Conservation (phyloP, 1,140 invertebrate genomes). For the Wasmannia auropunctata region DNA sequence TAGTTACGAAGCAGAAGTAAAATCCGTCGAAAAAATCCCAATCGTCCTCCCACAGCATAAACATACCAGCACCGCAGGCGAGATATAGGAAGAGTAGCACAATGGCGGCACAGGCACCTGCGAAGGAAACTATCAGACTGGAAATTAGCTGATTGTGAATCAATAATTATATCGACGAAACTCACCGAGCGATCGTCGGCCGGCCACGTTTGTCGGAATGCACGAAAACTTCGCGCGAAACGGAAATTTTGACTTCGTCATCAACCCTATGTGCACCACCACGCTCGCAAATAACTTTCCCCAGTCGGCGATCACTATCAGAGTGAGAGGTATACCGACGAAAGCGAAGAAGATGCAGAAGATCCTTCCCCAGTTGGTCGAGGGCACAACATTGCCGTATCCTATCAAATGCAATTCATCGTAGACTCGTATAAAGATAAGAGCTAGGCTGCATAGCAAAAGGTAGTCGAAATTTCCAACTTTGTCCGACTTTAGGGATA, state of each 20-base stretch:
- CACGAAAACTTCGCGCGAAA: slow-evolving; percentile 59
- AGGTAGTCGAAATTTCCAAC: background rate
- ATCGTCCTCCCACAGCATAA: slow-evolving; percentile 92
- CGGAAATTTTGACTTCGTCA: slow-evolving; percentile 72
- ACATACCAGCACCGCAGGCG: slow-evolving; percentile 90
- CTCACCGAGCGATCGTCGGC: slow-evolving; percentile 77
- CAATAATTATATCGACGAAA: background rate
- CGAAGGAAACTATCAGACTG: background rate
- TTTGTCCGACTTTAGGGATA: slow-evolving; percentile 56
- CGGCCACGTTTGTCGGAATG: slow-evolving; percentile 73
- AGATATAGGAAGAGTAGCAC: slow-evolving; percentile 91
- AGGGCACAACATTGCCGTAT: slow-evolving; percentile 97
- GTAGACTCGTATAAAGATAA: no score
- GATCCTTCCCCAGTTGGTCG: slow-evolving; percentile 92
- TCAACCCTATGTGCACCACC: slow-evolving; percentile 84
- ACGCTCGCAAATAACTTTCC: slow-evolving; percentile 94
- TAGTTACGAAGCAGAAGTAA: slow-evolving; percentile 97
- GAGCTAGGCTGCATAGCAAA: background rate
- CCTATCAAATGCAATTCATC: slow-evolving; percentile 86
- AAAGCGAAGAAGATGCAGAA: slow-evolving; percentile 97
- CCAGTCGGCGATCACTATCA: slow-evolving; percentile 97
- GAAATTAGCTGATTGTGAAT: no score
- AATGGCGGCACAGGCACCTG: slow-evolving; percentile 89
- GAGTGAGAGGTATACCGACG: slow-evolving; percentile 96
- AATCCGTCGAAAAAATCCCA: slow-evolving; percentile 97